Evolutionary conservation across 2,797 vertebrate genomes (phyloP).

Genomic region (Cetoscarus ocellatus): DNA sequence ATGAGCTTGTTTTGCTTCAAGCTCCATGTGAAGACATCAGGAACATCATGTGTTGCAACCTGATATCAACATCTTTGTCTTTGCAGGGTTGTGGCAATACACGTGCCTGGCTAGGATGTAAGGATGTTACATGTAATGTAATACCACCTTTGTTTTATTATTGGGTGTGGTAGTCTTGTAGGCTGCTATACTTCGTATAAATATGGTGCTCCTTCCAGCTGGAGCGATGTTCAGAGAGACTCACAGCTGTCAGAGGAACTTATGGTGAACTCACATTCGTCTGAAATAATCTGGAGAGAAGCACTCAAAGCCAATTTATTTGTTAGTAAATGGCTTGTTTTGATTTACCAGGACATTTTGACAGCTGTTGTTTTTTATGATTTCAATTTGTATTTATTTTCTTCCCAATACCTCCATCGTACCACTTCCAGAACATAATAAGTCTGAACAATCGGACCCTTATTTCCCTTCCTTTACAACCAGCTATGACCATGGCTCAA

Average conservation of each 20-base stretch:
- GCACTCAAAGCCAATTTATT: not conserved
- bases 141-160: conserved; percentile 1
- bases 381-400: too few relatives aligned
- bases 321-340: conserved; percentile 6
- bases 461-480: too few relatives aligned
- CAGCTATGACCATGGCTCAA: too few relatives aligned
- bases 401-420: too few relatives aligned
- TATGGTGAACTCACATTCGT: conserved; percentile 15
- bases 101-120: not conserved
- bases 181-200: conserved; percentile 22
- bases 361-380: too few relatives aligned
- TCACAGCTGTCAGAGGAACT: conserved; percentile 37
- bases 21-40: not conserved
- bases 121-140: conserved; percentile 14
- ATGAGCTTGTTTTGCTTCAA: conserved; percentile 2
- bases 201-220: conserved; percentile 30
- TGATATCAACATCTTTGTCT: not conserved
- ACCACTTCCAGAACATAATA: too few relatives aligned
- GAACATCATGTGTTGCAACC: not conserved
- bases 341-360: not conserved
- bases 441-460: too few relatives aligned
- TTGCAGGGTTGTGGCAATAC: conserved; percentile 1
- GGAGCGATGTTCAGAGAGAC: conserved; percentile 28
- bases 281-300: conserved; percentile 24
- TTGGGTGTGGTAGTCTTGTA: conserved; percentile 23